Percentiles rank a stretch among this genome's conserved stretches.
These are phyloP conservation scores for Melanocharis versteri DNA, from an alignment of 2,113 vertebrate species.

Conservation along the genomic window DNA sequence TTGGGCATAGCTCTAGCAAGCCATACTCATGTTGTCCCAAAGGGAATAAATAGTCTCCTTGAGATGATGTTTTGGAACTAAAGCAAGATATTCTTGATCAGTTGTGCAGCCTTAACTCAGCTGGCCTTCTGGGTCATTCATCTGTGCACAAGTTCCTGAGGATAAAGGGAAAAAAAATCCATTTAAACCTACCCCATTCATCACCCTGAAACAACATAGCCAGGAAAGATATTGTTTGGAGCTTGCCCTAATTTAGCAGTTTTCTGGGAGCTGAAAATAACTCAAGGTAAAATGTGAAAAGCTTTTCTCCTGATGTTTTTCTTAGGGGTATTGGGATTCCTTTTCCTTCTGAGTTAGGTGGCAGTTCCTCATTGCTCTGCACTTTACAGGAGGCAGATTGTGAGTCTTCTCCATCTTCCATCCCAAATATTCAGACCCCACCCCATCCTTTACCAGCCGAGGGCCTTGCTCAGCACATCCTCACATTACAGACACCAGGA, in stretches of 20 bases:
- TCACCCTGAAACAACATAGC: background rate
- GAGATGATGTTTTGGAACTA: background rate
- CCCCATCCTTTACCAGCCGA: accelerated
- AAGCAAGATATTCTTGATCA: background rate
- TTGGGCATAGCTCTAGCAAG: background rate
- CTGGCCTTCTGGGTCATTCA: background rate
- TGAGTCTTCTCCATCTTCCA: background rate
- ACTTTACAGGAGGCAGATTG: background rate
- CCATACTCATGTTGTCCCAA: background rate
- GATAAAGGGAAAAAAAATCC: background rate
- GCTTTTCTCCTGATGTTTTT: background rate
- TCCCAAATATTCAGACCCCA: background rate
- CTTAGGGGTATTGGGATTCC: background rate
- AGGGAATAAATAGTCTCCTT: background rate
- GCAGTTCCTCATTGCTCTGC: background rate
- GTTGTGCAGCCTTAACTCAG: background rate
- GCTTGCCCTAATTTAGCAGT: background rate
- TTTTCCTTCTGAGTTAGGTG: background rate
- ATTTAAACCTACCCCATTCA: background rate
- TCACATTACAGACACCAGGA: background rate
- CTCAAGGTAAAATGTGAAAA: background rate
- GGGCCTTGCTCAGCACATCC: background rate
- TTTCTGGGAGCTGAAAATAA: background rate
- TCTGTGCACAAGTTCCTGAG: background rate
- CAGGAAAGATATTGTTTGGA: background rate